Evolutionary conservation across 2,888 invertebrate species (phyloP).

Genomic region (Agonopterix heracliana): DNA sequence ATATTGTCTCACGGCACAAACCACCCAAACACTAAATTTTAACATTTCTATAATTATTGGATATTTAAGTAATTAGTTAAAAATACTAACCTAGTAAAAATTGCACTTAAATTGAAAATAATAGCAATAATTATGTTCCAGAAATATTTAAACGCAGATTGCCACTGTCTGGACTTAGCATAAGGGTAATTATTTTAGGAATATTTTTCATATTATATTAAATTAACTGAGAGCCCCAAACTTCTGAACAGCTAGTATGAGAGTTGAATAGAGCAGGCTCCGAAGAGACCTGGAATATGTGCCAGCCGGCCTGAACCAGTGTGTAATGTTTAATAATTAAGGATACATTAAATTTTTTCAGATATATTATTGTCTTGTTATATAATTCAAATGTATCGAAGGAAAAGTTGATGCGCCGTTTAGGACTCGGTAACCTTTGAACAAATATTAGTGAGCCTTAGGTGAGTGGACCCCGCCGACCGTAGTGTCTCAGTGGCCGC

Average conservation of each 20-base stretch:
- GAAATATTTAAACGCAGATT: constrained; percentile 20
- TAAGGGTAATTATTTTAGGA: constrained; percentile 41
- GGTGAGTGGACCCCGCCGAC: constrained; percentile 54
- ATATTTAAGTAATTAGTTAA: constrained; percentile 2
- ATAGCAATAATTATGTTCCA: constrained; percentile 8
- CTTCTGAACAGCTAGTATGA: constrained; percentile 56
- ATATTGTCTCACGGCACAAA: constrained; percentile 31
- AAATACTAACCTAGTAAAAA: too few species aligned
- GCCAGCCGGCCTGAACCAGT: constrained; percentile 67
- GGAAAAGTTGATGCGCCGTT: constrained; percentile 56
- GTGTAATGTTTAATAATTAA: constrained; percentile 72
- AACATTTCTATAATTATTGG: constrained; percentile 6
- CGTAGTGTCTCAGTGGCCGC: constrained; percentile 34
- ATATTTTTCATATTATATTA: constrained; percentile 37
- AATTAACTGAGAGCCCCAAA: constrained; percentile 37
- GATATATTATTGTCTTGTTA: constrained; percentile 77
- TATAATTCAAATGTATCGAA: constrained; percentile 74
- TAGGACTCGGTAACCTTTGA: constrained; percentile 58
- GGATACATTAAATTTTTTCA: constrained; percentile 74
- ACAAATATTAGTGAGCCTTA: constrained; percentile 67
- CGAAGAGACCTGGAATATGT: constrained; percentile 43
- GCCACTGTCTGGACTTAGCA: constrained; percentile 55
- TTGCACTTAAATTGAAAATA: background rate
- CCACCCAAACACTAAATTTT: constrained; percentile 3
- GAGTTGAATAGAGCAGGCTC: constrained; percentile 41